Base-by-base conservation (phyloP, 1,140 invertebrate genomes). In the Listronotus oregonensis region DNA sequence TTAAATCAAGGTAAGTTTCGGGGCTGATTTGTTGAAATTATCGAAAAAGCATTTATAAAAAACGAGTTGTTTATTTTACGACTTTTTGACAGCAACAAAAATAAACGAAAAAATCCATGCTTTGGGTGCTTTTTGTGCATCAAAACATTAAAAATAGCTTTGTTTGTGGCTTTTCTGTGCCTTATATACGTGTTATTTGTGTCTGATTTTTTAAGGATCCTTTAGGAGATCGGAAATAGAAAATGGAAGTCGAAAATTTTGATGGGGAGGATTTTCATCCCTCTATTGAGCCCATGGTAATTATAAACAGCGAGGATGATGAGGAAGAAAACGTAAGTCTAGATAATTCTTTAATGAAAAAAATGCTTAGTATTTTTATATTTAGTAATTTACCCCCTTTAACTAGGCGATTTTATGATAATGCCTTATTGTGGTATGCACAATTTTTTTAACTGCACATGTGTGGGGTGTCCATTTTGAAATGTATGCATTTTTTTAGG, bases 221-320 rank as follows among this genome's bases (percentile, higher is more conserved):
- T 37, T 52, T 52, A 2, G 1, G 1, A 18, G 9, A 27, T 11
- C 9, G 42, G 40, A 42, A 31, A 51, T 32, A 11, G 15, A 60
- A 47, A 42, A 59, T 70, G 64, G 62, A 68, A 44, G 65, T 68
- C 51, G 64, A 66, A 47, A 63, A 63, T 71, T 63, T 61, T 60
- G 67, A 72, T 58, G 66, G 64, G 31, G 68, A 64, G 14, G 71
- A 73, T 60, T 74, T 74, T 67, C 69, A 71, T 58, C 54, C 64
- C 47, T 56, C 68, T 46, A 51, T 75, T 47, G 74, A 75, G 59
- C 74, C 74, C 49, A 67, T 74, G 64, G 72, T 75, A 43, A 75
- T 74, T 39, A 75, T 75, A 43, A 70, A 71, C 49, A 67, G 68
- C 58, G 66, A 66, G 37, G 69, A 68, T 34, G 67, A 72, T 67